phyloP scores from a whole-genome alignment of 2,113 vertebrate genomes.

The Vombatus ursinus region DNA sequence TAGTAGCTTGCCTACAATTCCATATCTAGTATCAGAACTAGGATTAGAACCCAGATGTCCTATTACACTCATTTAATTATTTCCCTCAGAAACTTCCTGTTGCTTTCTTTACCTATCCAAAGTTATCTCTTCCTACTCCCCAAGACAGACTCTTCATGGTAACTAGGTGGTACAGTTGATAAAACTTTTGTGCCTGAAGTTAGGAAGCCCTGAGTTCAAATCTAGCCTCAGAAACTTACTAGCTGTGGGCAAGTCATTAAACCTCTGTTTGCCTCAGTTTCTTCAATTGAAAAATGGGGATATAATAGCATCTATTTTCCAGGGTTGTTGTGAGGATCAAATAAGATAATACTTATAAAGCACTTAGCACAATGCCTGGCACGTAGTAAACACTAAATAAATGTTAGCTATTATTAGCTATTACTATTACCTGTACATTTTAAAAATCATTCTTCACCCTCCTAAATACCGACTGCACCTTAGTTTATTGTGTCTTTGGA shows the following conservation, averaged over 20 bases:
- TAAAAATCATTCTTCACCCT: no score
- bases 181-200: background rate
- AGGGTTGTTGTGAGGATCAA: background rate
- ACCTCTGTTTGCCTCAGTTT: background rate
- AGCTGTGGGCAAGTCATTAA: background rate
- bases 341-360: background rate
- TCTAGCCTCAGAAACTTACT: background rate
- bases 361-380: background rate
- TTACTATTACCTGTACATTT: no score
- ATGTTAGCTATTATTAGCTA: no score
- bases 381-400: background rate
- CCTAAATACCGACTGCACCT: no score
- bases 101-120: background rate
- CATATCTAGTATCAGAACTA: background rate
- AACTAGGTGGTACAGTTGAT: background rate
- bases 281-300: background rate
- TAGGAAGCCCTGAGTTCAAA: background rate
- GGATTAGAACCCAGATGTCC: background rate
- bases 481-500: no score
- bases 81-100: background rate
- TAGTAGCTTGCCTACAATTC: background rate
- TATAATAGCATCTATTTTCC: background rate
- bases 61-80: background rate
- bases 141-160: background rate
- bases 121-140: background rate